Base-by-base conservation (phyloP, 2,113 vertebrate genomes). In the Urocynchramus pylzowi region DNA sequence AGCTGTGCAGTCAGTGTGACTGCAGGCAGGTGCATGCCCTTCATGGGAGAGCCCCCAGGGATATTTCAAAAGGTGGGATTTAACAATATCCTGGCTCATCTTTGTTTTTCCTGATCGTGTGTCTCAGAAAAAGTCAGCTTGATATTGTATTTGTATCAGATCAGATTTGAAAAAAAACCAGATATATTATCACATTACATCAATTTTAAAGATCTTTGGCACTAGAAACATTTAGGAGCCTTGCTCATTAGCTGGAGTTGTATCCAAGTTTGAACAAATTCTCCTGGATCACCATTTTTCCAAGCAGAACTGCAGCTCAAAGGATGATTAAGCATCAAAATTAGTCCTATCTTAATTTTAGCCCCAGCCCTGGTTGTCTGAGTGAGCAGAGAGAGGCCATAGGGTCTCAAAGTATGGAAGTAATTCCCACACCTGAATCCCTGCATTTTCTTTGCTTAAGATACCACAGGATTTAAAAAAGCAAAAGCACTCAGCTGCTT, bases 1-100 rank as follows among this genome's bases (percentile, higher is more conserved):
- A 11, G 27, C 8, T 13, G 12, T 73, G 22, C 16, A 37, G 22
- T 28, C 18, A 35, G 6, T 22, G 31, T 31, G 75, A n/a, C 2
- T 60, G n/a, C 39, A 65, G 22, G 26, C 5, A 53, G 7, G 15
- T 22, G 2, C 0, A 0, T 47, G 42, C 4, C 7, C 7, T 86
- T 73, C 68, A 56, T 3, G 11, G 12, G 24, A 59, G 8, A 64
- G 5, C 12, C 67, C 20, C 39, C 84, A 50, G 33, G 31, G 12
- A 12, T 60, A 27, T 45, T 75, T 67, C 22, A 79, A 70, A 82
- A 75, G 19, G 5, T 10, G 14, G 6, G 5, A 56, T n/a, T 39
- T 71, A 31, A 45, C 44, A 63, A 54, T 3, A 20, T 30, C 30
- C 10, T 71, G 44, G 18, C 2, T 42, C 4, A 35, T 79, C 33